phyloP scores from a whole-genome alignment of 2,888 invertebrate species.

The Volucella inflata region DNA sequence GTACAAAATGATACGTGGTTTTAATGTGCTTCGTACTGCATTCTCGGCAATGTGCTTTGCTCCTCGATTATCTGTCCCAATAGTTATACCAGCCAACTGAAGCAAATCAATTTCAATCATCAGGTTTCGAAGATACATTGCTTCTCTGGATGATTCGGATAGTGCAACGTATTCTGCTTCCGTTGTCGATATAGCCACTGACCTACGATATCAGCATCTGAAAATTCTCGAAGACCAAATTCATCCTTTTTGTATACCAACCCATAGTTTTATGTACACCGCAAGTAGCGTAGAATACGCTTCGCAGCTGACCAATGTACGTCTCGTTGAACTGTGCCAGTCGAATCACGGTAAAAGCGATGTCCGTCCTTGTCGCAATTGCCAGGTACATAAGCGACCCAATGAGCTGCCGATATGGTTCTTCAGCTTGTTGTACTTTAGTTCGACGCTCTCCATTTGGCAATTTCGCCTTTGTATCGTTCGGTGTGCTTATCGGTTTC shows the following conservation, averaged over 20 bases:
- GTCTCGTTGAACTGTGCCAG: constrained; percentile 21
- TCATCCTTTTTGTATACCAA: constrained; percentile 28
- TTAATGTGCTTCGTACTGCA: too few relatives aligned
- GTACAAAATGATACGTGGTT: too few relatives aligned
- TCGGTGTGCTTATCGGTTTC: too few relatives aligned
- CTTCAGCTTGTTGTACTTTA: constrained; percentile 2
- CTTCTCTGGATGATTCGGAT: constrained; percentile 34
- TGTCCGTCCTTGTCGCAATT: constrained; percentile 23
- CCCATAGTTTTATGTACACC: neutral
- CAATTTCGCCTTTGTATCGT: constrained; percentile 23
- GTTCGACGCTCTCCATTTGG: constrained; percentile 5
- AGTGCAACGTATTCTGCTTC: constrained; percentile 13
- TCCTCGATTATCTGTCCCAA: too few relatives aligned
- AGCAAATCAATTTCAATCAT: too few relatives aligned
- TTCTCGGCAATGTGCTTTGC: too few relatives aligned
- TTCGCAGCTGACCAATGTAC: constrained; percentile 33
- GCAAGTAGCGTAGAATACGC: constrained; percentile 17
- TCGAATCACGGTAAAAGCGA: too few relatives aligned
- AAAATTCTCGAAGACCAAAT: constrained; percentile 23
- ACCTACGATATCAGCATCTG: constrained; percentile 31
- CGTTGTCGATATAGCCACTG: constrained; percentile 49
- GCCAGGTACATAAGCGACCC: constrained; percentile 44
- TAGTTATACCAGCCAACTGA: too few relatives aligned
- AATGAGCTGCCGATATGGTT: constrained; percentile 37
- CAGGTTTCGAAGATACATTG: constrained; percentile 46